Evolutionary conservation across 1,140 invertebrate species (phyloP), one percentile per base, ranked within the genome.

Genomic region (Linepithema humile): DNA sequence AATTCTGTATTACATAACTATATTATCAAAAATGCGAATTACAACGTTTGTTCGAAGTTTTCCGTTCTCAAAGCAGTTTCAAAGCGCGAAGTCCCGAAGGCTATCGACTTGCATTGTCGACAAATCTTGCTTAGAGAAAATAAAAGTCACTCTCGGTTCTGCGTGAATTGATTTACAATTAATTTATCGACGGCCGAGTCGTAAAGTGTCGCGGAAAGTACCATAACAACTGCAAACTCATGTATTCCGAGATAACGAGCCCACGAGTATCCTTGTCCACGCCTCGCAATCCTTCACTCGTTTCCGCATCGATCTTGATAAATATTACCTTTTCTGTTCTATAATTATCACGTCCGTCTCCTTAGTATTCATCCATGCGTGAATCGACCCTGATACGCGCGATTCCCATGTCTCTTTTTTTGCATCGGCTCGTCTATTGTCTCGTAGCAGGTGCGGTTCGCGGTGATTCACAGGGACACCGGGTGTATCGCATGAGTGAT

Each of bases 281-380:
- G 17, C 23, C 20, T 72, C 32, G 29, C 45, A 3, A 26, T 67
- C 17, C 40, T 70, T 43, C 38, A 23, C 29, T n/a, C 15, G 32
- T 78, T 78, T 35, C 35, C 20, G 29, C 1, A 32, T n/a, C 23
- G 23, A 38, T 62, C 48, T 78, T 67, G 62, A 35, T n/a, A 48
- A 23, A 57, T 12, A 1, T 9, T 35, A 20, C 3, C 10, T 77
- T 77, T 69, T 38, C n/a, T 43, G 64, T 32, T 78, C 23, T 12
- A 40, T 67, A 78, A 55, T 78, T 67, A 78, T 20, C 10, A 15
- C 32, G 10, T 26, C n/a, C 23, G 15, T 78, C 40, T 35, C 23
- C 29, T 38, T 23, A 29, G 38, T 60, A 70, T 59, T 73, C 15
- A 45, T 73, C 40, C 65, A 73, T 38, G 78, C 78, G 15, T 73